Conservation (phyloP, 2,888 invertebrate species). For the Tipula confusa region DNA sequence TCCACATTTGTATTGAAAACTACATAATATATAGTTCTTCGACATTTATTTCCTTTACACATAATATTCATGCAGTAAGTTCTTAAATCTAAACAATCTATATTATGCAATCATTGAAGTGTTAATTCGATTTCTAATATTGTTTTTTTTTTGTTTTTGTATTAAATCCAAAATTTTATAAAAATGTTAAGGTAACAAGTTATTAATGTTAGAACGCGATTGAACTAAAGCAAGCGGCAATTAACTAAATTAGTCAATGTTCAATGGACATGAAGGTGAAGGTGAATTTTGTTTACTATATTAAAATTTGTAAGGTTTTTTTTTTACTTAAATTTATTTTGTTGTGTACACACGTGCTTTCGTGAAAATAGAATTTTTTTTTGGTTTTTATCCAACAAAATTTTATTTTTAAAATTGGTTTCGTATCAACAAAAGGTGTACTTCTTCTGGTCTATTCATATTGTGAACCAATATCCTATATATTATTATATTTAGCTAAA, state of each 20-base stretch:
- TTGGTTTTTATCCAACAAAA: no score
- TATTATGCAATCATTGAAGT: not conserved
- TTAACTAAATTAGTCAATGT: conserved; percentile 20
- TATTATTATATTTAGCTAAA: no score
- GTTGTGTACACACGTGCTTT: not conserved
- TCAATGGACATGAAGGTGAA: conserved; percentile 12
- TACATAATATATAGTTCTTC: not conserved
- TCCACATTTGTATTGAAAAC: no score
- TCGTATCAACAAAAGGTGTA: no score
- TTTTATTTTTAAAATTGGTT: no score
- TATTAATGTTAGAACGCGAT: not conserved
- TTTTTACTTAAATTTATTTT: no score
- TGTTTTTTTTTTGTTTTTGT: not conserved
- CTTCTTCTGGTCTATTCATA: no score
- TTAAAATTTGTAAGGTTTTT: not conserved
- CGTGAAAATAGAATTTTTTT: no score
- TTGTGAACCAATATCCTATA: no score
- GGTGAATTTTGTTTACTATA: not conserved
- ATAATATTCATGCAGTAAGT: not conserved
- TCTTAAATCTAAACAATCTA: not conserved
- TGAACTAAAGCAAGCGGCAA: not conserved
- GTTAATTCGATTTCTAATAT: not conserved
- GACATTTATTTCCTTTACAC: not conserved
- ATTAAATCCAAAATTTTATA: not conserved
- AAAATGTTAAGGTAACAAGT: not conserved